phyloP scores from a whole-genome alignment of 2,113 vertebrate genomes.

The Martes martes region DNA sequence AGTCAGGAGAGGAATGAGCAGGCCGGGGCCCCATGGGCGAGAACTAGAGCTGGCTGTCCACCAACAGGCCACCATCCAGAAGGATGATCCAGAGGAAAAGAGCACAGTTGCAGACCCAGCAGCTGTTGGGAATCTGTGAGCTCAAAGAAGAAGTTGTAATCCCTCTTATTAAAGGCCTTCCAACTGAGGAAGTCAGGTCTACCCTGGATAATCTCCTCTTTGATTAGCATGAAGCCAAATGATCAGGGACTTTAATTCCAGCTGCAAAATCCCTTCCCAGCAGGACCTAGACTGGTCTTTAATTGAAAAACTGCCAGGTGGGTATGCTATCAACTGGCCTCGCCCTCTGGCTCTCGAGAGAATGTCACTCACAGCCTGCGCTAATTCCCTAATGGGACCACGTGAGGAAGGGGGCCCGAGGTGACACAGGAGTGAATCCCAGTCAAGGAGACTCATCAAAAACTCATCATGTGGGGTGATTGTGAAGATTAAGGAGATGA shows the following conservation, averaged over 20 bases:
- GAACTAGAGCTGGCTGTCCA: background rate
- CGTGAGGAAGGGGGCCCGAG: background rate
- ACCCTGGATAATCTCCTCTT: background rate
- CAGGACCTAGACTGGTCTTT: background rate
- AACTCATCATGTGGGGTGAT: background rate
- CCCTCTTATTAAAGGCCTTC: background rate
- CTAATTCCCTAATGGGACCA: background rate
- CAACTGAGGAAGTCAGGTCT: background rate
- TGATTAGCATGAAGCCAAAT: background rate
- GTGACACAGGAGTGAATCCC: too few relatives aligned
- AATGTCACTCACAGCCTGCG: background rate
- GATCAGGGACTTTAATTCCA: background rate
- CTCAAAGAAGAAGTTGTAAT: background rate
- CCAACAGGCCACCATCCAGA: accelerated
- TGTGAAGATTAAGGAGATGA: background rate
- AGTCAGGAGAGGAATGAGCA: background rate
- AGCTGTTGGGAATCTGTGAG: background rate
- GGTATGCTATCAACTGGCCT: background rate
- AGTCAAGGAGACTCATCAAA: background rate
- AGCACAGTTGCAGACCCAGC: background rate
- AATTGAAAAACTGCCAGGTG: background rate
- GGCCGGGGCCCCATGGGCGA: too few relatives aligned
- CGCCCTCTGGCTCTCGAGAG: background rate
- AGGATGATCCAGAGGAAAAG: background rate
- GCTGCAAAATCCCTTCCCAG: background rate